Evolutionary conservation across 2,888 invertebrate genomes (phyloP), one percentile per base, ranked within the genome.

Genomic region (Girardia tigrina): DNA sequence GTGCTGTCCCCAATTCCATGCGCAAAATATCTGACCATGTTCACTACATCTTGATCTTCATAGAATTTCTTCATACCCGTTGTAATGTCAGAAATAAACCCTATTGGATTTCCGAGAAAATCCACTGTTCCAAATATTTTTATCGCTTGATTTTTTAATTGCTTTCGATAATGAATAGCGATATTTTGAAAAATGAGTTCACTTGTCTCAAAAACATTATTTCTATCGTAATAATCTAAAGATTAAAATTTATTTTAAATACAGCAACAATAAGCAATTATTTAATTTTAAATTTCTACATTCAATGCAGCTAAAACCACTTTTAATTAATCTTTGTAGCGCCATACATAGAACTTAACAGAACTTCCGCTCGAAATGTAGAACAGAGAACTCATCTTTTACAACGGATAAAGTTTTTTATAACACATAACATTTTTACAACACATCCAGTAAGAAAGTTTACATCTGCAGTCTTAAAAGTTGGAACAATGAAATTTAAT

Each of bases 1-100:
- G 97, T 91, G 0, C 95, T 93, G 86, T 97, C 95, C 4, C 94
- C 94, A 79, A 97, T 88, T 8, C 97, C 98, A 83, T 98, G 97
- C 0, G 97, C 91, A 2, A 98, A 91, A 84, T 94, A 95, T 85
- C 92, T 90, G 29, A 98, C 89, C 77, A 97, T 87, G 72, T 92
- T 92, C 73, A 90, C 89, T 0, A 97, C 90, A 82, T 91, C 93
- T 42, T 94, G 93, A 84, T 97, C 95, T 78, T 90, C 89, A 78
- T 97, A 88, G 73, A 97, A 87, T 0, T 92, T 92, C 0, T 91
- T 89, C 29, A 97, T 89, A 29, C 97, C 95, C 85, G 95, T 95
- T 0, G 92, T 90, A 42, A 98, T 90, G 86, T 98, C 97, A 81
- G 91, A 91, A 78, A 95, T 89, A 81, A 98, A 90, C 16, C 97